Percentiles rank a stretch among this genome's conserved stretches.
These are phyloP conservation scores for Tenthredo notha DNA, from an alignment of 2,888 invertebrate genomes.

Conservation along the genomic window DNA sequence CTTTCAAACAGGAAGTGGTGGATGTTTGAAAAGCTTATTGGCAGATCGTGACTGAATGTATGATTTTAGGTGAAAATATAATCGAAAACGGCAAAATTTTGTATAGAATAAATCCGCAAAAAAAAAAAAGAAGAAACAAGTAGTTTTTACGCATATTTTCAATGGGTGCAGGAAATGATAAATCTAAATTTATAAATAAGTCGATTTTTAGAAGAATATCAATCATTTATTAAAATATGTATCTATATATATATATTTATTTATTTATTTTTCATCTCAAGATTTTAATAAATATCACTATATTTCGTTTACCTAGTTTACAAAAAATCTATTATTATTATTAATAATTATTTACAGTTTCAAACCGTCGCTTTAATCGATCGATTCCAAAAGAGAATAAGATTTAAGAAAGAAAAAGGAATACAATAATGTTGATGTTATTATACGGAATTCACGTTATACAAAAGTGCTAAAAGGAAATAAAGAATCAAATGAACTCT, in stretches of 20 bases:
- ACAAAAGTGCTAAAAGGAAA: not conserved
- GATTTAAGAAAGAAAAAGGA: not conserved
- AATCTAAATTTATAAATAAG: not conserved
- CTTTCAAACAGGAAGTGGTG: not conserved
- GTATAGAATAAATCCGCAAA: not conserved
- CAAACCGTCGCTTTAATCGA: not conserved
- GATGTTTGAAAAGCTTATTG: not conserved
- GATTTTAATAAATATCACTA: conserved; percentile 42
- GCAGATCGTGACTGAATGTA: not conserved
- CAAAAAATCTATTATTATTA: not conserved
- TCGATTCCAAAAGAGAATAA: not conserved
- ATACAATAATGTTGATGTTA: not conserved
- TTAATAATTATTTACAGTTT: conserved; percentile 20
- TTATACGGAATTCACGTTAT: not conserved
- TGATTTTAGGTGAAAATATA: not conserved
- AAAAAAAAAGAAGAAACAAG: not conserved
- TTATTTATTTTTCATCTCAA: not conserved
- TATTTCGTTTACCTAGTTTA: not conserved
- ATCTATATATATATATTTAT: not conserved
- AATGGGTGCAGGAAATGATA: not conserved
- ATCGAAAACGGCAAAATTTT: not conserved
- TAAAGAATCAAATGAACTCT: not conserved
- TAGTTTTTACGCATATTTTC: not conserved
- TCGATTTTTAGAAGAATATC: conserved; percentile 42
- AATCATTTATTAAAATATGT: conserved; percentile 47